phyloP scores from a whole-genome alignment of 2,888 invertebrate genomes.

The Euclidia mi region DNA sequence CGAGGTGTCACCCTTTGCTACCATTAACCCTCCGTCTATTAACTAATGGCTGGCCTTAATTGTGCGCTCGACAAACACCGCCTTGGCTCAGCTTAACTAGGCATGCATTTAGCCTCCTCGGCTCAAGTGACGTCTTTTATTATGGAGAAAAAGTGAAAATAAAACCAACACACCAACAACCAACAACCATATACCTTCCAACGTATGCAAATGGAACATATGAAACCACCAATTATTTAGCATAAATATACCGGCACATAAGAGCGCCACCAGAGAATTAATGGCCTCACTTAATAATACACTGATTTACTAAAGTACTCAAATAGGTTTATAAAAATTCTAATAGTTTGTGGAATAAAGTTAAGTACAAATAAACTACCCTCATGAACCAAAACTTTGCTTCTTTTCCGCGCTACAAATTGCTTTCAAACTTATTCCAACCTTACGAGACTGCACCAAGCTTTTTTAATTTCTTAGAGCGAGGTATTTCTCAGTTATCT shows the following conservation, averaged over 20 bases:
- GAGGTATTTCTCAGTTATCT: background rate
- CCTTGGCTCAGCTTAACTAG: conserved; percentile 60
- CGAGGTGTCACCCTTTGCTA: conserved; percentile 64
- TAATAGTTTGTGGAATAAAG: background rate
- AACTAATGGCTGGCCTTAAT: conserved; percentile 78
- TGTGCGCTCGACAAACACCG: conserved; percentile 72
- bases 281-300: background rate
- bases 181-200: no score
- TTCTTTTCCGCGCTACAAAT: conserved; percentile 4
- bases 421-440: conserved; percentile 3
- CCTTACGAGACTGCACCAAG: conserved; percentile 3
- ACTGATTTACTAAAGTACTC: background rate
- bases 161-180: conserved; percentile 20
- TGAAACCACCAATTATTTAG: conserved; percentile 19
- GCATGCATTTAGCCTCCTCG: conserved; percentile 57
- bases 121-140: conserved; percentile 47
- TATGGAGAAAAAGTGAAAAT: conserved; percentile 24
- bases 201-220: conserved; percentile 27
- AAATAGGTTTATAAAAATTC: background rate
- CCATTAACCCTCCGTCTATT: conserved; percentile 78
- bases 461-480: background rate
- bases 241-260: background rate
- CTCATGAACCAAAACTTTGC: background rate
- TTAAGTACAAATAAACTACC: background rate
- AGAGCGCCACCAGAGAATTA: background rate